phyloP scores from a whole-genome alignment of 2,888 invertebrate genomes.

The Incurvaria masculella region DNA sequence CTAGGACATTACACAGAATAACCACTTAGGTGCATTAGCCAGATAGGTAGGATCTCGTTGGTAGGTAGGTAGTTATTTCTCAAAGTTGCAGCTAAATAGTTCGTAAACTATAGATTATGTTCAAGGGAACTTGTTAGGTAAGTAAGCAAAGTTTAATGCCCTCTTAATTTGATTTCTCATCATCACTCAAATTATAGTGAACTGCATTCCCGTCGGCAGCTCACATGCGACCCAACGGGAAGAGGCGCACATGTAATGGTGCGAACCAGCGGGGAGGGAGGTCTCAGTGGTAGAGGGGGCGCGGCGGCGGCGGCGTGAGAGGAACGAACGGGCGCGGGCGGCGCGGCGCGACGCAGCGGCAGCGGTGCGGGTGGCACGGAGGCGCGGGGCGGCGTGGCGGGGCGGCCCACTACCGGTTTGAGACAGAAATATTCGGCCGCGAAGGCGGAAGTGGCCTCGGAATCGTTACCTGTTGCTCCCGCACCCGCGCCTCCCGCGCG shows the following conservation, averaged over 20 bases:
- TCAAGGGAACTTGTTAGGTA: too few species aligned
- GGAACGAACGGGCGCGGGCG: background rate
- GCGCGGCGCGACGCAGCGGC: background rate
- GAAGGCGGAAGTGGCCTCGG: constrained; percentile 58
- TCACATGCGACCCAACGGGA: background rate
- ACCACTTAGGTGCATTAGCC: too few species aligned
- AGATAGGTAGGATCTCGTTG: too few species aligned
- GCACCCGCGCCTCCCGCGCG: constrained; percentile 47
- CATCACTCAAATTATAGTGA: too few species aligned
- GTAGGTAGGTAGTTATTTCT: too few species aligned
- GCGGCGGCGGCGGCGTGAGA: background rate
- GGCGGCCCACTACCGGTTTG: constrained; percentile 54
- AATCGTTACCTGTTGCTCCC: constrained; percentile 59
- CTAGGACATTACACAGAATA: too few species aligned
- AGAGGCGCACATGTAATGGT: too few species aligned
- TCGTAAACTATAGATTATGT: too few species aligned
- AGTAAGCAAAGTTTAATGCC: too few species aligned
- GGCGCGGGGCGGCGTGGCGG: constrained; percentile 27
- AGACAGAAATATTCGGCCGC: constrained; percentile 58
- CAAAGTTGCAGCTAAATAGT: too few species aligned
- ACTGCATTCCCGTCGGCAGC: background rate
- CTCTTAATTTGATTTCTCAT: too few species aligned
- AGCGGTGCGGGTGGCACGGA: background rate
- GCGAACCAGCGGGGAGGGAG: background rate
- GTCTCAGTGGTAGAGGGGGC: background rate